Conservation (phyloP, 2,797 vertebrate genomes). For the Falco cherrug region DNA sequence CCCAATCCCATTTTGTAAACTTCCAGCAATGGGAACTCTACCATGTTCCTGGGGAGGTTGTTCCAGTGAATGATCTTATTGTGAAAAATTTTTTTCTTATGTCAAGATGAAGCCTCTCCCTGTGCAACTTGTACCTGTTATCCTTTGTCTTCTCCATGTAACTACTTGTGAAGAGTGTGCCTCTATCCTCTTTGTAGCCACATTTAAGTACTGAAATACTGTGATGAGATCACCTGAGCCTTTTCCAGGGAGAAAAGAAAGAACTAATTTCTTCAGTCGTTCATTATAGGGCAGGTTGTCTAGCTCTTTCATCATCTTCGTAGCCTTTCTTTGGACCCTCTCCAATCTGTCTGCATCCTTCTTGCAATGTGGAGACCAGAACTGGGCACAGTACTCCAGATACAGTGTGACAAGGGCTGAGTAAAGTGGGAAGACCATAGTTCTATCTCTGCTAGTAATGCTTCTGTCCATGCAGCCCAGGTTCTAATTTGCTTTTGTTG, state of each 20-base stretch:
- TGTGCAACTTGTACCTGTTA: background rate
- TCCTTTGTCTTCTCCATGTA: background rate
- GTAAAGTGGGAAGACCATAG: fast-evolving
- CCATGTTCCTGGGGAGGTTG: too few relatives aligned
- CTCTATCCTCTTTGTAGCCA: background rate
- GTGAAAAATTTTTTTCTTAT: too few relatives aligned
- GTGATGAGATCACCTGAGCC: background rate
- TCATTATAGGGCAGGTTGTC: background rate
- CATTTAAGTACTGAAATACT: background rate
- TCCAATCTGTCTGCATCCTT: too few relatives aligned
- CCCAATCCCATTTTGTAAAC: too few relatives aligned
- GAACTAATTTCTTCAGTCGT: background rate
- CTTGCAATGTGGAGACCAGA: too few relatives aligned
- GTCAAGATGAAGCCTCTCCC: too few relatives aligned
- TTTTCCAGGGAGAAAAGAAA: background rate
- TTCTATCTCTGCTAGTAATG: background rate
- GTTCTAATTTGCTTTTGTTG: background rate
- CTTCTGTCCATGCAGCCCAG: background rate
- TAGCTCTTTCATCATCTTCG: background rate
- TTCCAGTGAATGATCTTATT: too few relatives aligned
- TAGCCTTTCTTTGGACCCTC: background rate
- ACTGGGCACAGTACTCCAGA: background rate
- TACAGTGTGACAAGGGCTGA: background rate
- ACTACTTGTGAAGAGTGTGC: background rate
- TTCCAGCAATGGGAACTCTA: too few relatives aligned